phyloP scores from a whole-genome alignment of 2,113 vertebrate species.

The Mola mola region DNA sequence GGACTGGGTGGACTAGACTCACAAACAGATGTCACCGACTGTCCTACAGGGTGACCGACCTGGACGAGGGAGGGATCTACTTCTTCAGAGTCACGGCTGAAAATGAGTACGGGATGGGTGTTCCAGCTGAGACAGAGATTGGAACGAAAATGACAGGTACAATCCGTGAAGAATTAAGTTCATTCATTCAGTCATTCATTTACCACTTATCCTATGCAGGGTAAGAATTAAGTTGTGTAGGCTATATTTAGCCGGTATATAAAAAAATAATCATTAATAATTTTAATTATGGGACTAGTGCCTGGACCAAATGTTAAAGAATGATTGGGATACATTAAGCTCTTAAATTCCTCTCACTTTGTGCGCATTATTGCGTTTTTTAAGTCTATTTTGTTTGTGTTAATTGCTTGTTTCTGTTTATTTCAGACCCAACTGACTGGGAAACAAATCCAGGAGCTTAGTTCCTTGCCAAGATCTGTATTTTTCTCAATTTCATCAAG shows the following conservation, averaged over 20 bases:
- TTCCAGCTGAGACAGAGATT: conserved; percentile 90
- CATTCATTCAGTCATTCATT: no score
- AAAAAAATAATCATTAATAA: no score
- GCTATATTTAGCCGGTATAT: no score
- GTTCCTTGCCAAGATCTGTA: neutral
- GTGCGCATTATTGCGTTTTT: no score
- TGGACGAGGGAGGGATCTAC: conserved; percentile 94
- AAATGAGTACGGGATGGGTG: conserved; percentile 93
- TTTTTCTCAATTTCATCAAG: no score
- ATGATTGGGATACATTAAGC: conserved; percentile 1
- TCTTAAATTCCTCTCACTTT: neutral
- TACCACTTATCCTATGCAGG: no score
- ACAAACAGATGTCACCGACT: conserved; percentile 90
- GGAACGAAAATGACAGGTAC: conserved; percentile 95
- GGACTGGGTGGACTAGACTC: conserved; percentile 93
- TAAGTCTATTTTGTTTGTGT: no score
- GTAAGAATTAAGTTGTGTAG: no score
- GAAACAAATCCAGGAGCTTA: conserved; percentile 67
- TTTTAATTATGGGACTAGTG: no score
- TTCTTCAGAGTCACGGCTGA: conserved; percentile 95
- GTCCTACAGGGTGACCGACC: conserved; percentile 89
- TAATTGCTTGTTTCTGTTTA: neutral
- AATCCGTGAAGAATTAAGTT: neutral
- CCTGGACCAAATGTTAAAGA: no score
- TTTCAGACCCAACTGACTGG: conserved; percentile 70